phyloP scores from a whole-genome alignment of 2,113 vertebrate genomes.

The Malaclemys terrapin region DNA sequence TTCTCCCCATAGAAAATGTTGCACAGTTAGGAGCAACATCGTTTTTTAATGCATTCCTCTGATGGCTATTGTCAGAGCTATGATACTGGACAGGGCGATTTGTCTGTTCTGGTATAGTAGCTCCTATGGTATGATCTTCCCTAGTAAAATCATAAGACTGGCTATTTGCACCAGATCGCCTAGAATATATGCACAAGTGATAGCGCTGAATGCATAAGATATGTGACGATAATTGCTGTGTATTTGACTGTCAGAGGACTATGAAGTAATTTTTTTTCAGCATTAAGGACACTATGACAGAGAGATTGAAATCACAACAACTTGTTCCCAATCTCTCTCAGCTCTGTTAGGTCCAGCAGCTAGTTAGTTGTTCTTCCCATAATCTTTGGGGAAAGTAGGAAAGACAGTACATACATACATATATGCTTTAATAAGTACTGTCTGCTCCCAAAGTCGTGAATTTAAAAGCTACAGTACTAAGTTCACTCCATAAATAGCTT shows the following conservation, averaged over 20 bases:
- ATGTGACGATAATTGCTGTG: slow-evolving; percentile 56
- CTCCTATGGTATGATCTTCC: not conserved
- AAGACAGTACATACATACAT: slow-evolving; percentile 68
- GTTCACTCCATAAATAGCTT: slow-evolving; percentile 73
- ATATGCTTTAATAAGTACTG: slow-evolving; percentile 61
- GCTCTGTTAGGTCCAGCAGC: slow-evolving; percentile 50
- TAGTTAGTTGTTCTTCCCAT: slow-evolving; percentile 58
- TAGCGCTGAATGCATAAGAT: slow-evolving; percentile 47
- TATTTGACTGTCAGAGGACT: slow-evolving; percentile 57
- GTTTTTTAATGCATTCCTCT: not conserved
- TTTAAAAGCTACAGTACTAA: slow-evolving; percentile 71
- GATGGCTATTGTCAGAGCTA: not conserved
- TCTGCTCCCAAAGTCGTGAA: slow-evolving; percentile 65
- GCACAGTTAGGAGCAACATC: not conserved
- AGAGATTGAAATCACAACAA: slow-evolving; percentile 57
- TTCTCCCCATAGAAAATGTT: not conserved
- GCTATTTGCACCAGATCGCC: not conserved
- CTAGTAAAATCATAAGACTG: not conserved
- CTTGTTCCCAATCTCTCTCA: slow-evolving; percentile 58
- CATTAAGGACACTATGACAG: slow-evolving; percentile 44
- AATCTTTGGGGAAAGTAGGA: slow-evolving; percentile 69
- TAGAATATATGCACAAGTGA: not conserved
- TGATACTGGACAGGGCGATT: not conserved
- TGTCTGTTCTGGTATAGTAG: not conserved
- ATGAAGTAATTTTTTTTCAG: slow-evolving; percentile 69